Evolutionary conservation across 2,888 invertebrate species (phyloP).

Genomic region (Macaria notata): DNA sequence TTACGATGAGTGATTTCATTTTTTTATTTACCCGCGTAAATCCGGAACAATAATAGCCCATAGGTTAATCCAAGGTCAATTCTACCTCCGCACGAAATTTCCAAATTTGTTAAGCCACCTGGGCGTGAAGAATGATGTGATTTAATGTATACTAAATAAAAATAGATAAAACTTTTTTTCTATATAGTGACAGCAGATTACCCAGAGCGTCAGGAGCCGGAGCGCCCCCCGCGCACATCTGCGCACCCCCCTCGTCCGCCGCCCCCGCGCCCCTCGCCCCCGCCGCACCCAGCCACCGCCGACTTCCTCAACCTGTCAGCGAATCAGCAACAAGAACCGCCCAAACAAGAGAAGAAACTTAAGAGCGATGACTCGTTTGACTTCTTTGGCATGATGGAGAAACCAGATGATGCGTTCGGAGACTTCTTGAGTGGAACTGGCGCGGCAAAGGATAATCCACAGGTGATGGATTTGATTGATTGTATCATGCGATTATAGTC

Average conservation of each 20-base stretch:
- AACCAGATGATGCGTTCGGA: conserved; percentile 73
- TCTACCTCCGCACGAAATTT: too few species aligned
- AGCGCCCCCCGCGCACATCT: conserved; percentile 47
- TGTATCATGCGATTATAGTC: too few species aligned
- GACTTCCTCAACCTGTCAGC: conserved; percentile 64
- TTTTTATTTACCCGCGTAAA: too few species aligned
- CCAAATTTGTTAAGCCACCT: too few species aligned
- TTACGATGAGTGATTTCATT: too few species aligned
- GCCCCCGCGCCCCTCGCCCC: conserved; percentile 48
- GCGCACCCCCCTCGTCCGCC: conserved; percentile 40
- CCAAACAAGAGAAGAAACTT: conserved; percentile 48
- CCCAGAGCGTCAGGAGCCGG: conserved; percentile 44
- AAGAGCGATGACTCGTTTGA: conserved; percentile 82
- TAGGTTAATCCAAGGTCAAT: too few species aligned
- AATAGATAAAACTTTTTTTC: background rate
- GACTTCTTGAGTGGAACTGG: conserved; percentile 68
- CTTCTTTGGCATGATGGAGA: conserved; percentile 82
- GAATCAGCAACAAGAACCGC: conserved; percentile 31
- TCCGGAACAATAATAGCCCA: too few species aligned
- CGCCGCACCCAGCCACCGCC: conserved; percentile 43
- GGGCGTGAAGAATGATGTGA: too few species aligned
- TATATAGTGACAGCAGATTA: conserved; percentile 64
- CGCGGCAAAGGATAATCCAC: conserved; percentile 45
- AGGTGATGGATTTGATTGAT: conserved; percentile 35
- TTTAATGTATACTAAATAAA: too few species aligned